These are phyloP conservation scores for Myocastor coypus DNA, from an alignment of 2,113 vertebrate species.

Conservation along the genomic window DNA sequence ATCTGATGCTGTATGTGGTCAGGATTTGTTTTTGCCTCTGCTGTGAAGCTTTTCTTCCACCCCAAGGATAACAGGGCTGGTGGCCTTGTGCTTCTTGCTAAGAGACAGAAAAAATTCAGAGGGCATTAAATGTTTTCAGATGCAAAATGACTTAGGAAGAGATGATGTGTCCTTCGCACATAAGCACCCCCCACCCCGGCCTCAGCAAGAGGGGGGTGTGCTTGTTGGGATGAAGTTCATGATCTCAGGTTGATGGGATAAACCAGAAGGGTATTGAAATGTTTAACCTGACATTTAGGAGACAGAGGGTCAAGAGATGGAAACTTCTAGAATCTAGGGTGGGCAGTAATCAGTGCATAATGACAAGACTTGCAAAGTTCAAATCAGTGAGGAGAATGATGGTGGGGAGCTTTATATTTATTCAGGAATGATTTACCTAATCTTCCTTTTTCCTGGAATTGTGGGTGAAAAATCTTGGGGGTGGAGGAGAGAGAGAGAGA, in stretches of 20 bases:
- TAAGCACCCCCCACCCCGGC: background rate
- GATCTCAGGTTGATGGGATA: background rate
- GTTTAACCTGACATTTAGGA: background rate
- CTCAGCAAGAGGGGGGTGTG: background rate
- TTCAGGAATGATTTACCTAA: slow-evolving; percentile 31
- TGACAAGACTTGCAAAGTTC: background rate
- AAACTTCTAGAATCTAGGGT: background rate
- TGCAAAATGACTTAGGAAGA: slow-evolving; percentile 65
- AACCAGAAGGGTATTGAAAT: background rate
- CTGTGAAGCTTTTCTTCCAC: slow-evolving; percentile 82
- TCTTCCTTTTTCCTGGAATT: background rate
- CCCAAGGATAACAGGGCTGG: slow-evolving; percentile 81
- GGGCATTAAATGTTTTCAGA: slow-evolving; percentile 86
- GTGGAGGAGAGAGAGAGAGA: background rate
- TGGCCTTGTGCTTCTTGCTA: slow-evolving; percentile 76
- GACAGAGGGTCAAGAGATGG: background rate
- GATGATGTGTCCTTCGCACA: background rate
- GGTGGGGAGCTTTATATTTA: slow-evolving; percentile 8
- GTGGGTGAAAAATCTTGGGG: background rate
- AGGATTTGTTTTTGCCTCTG: slow-evolving; percentile 82
- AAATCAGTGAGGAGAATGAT: slow-evolving; percentile 2
- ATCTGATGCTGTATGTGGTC: slow-evolving; percentile 83
- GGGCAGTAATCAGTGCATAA: background rate
- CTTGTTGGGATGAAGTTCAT: background rate
- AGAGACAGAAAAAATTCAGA: slow-evolving; percentile 82